Evolutionary conservation across 1,140 invertebrate species (phyloP).

Genomic region (Bombus turneri): DNA sequence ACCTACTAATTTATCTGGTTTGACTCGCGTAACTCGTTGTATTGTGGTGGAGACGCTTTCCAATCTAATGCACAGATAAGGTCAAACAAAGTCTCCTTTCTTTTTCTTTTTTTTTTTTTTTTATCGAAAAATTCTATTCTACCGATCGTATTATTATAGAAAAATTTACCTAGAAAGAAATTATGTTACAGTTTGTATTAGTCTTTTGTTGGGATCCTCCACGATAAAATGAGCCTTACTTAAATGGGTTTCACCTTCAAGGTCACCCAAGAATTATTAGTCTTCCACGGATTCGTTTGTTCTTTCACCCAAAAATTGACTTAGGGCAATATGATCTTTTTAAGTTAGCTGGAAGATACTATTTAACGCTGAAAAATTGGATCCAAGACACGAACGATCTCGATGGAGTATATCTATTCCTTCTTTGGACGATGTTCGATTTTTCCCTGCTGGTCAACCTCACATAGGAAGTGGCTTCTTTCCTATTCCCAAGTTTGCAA

Average conservation of each 20-base stretch:
- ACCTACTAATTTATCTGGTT: not conserved
- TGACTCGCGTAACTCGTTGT: not conserved
- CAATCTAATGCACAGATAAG: not conserved
- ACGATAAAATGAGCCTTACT: not conserved
- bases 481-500: conserved; percentile 23
- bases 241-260: not conserved
- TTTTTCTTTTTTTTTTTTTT: no score
- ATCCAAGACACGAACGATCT: not conserved
- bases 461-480: conserved; percentile 47
- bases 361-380: not conserved
- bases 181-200: not conserved
- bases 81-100: not conserved
- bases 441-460: conserved; percentile 66
- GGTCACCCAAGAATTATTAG: not conserved
- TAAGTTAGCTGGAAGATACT: no score
- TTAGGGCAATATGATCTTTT: not conserved
- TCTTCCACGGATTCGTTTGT: not conserved
- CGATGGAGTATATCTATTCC: not conserved
- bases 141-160: not conserved
- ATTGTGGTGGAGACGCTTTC: not conserved
- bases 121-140: no score
- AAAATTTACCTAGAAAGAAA: not conserved
- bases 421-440: conserved; percentile 49
- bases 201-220: not conserved
- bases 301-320: not conserved